These are phyloP conservation scores for Ciona savignyi DNA, from an alignment of 23 tunicate genomes.

Conservation along the genomic window DNA sequence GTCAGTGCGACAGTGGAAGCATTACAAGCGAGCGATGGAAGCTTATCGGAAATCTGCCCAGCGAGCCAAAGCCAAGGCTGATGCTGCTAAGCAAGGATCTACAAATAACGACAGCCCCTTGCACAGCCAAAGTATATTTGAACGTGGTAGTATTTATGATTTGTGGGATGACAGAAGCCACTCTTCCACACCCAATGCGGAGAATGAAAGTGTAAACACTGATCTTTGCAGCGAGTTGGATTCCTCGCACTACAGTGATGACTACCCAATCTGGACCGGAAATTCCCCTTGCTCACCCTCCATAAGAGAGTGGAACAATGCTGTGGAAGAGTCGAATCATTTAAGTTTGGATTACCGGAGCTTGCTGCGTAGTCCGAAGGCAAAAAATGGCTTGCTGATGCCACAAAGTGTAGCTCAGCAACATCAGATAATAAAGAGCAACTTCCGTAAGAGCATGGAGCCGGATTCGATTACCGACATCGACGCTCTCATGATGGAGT, in stretches of 20 bases:
- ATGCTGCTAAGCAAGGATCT: background rate
- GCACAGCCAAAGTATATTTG: conserved; percentile 14
- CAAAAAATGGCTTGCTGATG: background rate
- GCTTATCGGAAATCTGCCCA: conserved; percentile 58
- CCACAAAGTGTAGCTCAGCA: background rate
- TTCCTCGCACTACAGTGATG: conserved; percentile 10
- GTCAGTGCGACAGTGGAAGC: conserved; percentile 46
- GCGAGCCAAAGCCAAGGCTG: conserved; percentile 10
- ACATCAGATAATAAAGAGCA: background rate
- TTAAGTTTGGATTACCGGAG: conserved; percentile 49
- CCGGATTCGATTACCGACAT: conserved; percentile 80
- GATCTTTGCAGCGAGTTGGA: conserved; percentile 5
- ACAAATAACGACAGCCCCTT: conserved; percentile 4
- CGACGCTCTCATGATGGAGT: conserved; percentile 35
- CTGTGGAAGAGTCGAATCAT: background rate
- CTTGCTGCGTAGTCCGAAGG: conserved; percentile 21
- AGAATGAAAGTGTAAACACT: background rate
- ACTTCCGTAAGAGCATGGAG: conserved; percentile 24
- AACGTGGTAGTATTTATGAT: conserved; percentile 21
- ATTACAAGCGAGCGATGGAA: conserved; percentile 75
- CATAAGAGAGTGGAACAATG: conserved; percentile 4
- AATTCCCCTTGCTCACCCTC: conserved; percentile 1
- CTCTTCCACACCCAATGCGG: conserved; percentile 6
- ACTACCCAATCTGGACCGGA: background rate
- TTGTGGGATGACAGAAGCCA: conserved; percentile 13